Evolutionary conservation across 2,113 vertebrate species (phyloP), one percentile per base, ranked within the genome.

Genomic region (Laticauda colubrina): DNA sequence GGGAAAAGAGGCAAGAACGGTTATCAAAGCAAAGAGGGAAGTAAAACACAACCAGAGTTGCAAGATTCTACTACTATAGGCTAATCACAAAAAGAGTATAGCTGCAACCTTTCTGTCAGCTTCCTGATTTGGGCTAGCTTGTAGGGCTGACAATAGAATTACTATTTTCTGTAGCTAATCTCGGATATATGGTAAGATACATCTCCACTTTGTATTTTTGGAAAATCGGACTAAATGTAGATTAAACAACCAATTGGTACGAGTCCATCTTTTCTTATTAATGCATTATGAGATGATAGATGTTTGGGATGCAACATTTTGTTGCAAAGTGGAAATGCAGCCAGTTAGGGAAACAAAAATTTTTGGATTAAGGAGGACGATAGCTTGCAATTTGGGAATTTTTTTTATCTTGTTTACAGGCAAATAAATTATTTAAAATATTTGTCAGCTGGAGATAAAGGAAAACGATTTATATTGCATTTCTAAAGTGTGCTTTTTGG

Each of bases 361-460:
- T 5, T 4, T 53, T 81, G 89, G 20, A 90, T 75, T 75, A 34
- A 43, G 14, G 15, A 91, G 23, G 56, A 86, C 11, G 24, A 91
- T 26, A 85, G 18, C 85, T 51, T 91, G 29, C 56, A 64, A 24
- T 87, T 48, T 34, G 56, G 89, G 34, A 23, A 81, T 54, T 88
- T 92, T 91, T 43, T 12, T 69, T 94, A 93, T 90, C 90, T 94
- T 75, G 96, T 97, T 97, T 96, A 95, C 43, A 54, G 95, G 91
- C 85, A 93, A 96, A 91, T 97, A 97, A 97, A 97, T 97, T 97
- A 97, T 97, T 98, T 98, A 34, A 98, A 98, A 97, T 97, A 98
- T 98, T 97, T 85, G 94, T 95, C 93, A 96, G 69, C 92, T 89
- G 90, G 93, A 95, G 95, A 93, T 85, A 94, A 94, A 94, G 95